phyloP scores from a whole-genome alignment of 2,113 vertebrate genomes.

The Mormoops blainvillei region DNA sequence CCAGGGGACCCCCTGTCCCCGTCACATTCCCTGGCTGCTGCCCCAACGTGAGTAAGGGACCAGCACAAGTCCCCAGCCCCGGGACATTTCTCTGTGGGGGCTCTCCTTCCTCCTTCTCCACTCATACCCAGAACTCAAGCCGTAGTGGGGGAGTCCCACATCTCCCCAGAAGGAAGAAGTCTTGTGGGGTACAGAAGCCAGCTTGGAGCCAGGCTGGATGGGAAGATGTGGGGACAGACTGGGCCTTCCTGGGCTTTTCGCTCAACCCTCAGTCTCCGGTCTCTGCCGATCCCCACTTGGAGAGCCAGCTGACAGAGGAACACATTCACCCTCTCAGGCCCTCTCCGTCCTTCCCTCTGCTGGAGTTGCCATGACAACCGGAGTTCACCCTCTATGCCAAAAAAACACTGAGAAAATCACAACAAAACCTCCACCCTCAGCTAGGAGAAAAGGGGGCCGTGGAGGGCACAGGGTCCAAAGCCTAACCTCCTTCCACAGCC shows the following conservation, averaged over 20 bases:
- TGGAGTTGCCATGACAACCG: slow-evolving; percentile 66
- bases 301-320: not conserved
- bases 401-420: slow-evolving; percentile 58
- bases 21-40: not conserved
- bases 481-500: not conserved
- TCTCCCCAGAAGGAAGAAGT: not conserved
- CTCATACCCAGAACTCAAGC: not conserved
- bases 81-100: not conserved
- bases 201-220: not conserved
- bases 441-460: not conserved
- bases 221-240: not conserved
- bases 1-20: not conserved
- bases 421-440: not conserved
- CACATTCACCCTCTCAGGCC: not conserved
- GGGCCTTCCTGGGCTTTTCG: not conserved
- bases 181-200: not conserved
- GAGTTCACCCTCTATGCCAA: slow-evolving; percentile 56
- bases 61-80: not conserved
- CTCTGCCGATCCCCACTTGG: not conserved
- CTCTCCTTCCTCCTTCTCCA: not conserved
- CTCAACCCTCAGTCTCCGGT: not conserved
- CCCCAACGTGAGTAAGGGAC: not conserved
- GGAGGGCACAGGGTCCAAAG: accelerated
- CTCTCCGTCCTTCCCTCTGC: not conserved
- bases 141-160: accelerated